These are phyloP conservation scores for Falcaria lacertinaria DNA, from an alignment of 2,888 invertebrate genomes.

Conservation along the genomic window DNA sequence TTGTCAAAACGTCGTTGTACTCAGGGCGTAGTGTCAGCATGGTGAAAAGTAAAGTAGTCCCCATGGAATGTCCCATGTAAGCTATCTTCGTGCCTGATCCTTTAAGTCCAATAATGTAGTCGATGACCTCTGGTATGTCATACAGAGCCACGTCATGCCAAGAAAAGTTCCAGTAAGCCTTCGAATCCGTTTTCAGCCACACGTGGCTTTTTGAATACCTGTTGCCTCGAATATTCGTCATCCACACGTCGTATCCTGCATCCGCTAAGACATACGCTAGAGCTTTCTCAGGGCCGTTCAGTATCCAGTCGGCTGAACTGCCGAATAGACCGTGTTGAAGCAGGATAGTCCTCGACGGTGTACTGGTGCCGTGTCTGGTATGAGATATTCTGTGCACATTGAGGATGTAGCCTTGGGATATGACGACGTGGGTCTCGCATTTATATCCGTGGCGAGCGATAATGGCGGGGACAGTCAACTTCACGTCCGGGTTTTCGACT, in stretches of 20 bases:
- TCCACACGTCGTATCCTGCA: slow-evolving; percentile 88
- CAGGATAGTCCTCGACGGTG: slow-evolving; percentile 70
- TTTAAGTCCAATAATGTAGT: slow-evolving; percentile 75
- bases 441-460: slow-evolving; percentile 81
- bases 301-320: slow-evolving; percentile 89
- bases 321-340: slow-evolving; percentile 90
- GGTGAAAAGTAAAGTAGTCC: slow-evolving; percentile 87
- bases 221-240: slow-evolving; percentile 91
- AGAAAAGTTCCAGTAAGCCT: slow-evolving; percentile 86
- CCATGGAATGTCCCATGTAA: slow-evolving; percentile 96
- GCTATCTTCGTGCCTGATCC: slow-evolving; percentile 56
- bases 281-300: slow-evolving; percentile 83
- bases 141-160: slow-evolving; percentile 93
- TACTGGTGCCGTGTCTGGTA: slow-evolving; percentile 41
- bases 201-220: slow-evolving; percentile 84
- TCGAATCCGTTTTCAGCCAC: slow-evolving; percentile 72
- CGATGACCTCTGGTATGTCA: slow-evolving; percentile 92
- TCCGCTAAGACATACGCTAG: slow-evolving; percentile 84
- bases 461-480: slow-evolving; percentile 56
- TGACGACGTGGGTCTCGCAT: slow-evolving; percentile 84
- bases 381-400: slow-evolving; percentile 89
- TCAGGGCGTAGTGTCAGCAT: slow-evolving; percentile 84
- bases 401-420: slow-evolving; percentile 91
- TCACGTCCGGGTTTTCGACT: slow-evolving; percentile 50
- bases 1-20: slow-evolving; percentile 81